Percentiles rank a stretch among this genome's conserved stretches.
Conservation (phyloP, 2,888 invertebrate species). For the Pristionchus entomophagus region DNA sequence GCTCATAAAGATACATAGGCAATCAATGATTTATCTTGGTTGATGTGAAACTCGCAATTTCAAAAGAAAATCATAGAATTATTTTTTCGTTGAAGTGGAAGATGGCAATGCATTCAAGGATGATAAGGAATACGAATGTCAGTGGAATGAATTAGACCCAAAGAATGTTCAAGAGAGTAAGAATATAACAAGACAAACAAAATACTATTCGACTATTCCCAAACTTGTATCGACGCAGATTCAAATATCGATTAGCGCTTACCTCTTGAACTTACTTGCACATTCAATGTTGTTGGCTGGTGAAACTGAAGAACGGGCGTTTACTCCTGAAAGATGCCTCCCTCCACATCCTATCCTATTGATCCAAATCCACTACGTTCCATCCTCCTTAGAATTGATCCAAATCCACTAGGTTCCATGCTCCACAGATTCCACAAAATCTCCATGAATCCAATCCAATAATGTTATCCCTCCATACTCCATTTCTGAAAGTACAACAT, state of each 20-base stretch:
- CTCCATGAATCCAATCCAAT: slow-evolving; percentile 19
- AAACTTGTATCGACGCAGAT: too few relatives aligned
- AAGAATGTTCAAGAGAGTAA: too few relatives aligned
- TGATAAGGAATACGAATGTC: too few relatives aligned
- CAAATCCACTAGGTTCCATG: slow-evolving; percentile 19
- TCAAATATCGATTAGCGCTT: slow-evolving; percentile 2
- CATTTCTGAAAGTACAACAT: slow-evolving; percentile 40
- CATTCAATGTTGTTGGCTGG: slow-evolving; percentile 17
- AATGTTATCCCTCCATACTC: slow-evolving; percentile 29
- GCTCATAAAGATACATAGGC: too few relatives aligned
- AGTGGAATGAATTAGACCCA: too few relatives aligned
- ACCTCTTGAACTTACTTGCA: slow-evolving; percentile 25
- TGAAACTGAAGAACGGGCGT: not conserved
- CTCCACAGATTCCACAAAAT: slow-evolving; percentile 20
- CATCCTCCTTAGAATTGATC: slow-evolving; percentile 11
- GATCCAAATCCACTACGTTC: slow-evolving; percentile 32
- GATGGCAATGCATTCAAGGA: too few relatives aligned
- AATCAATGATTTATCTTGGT: too few relatives aligned
- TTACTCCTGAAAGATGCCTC: slow-evolving; percentile 38
- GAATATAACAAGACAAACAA: too few relatives aligned
- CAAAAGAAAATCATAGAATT: too few relatives aligned
- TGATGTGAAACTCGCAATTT: too few relatives aligned
- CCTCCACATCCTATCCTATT: slow-evolving; percentile 40
- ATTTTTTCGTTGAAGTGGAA: too few relatives aligned
- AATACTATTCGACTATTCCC: too few relatives aligned